phyloP scores from a whole-genome alignment of 2,797 vertebrate species.

The Loris lydekkerianus region DNA sequence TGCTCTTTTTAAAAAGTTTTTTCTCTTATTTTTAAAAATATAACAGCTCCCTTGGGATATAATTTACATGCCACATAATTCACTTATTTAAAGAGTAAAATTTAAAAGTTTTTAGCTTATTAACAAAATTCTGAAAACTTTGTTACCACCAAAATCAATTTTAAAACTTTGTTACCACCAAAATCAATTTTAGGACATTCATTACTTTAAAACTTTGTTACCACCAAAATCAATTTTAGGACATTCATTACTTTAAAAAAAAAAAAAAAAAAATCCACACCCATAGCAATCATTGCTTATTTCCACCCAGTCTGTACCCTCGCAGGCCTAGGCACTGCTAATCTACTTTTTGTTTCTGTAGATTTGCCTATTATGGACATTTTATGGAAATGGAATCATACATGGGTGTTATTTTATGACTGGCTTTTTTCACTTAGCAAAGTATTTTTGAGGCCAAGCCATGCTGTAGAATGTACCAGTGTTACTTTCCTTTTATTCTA shows the following conservation, averaged over 20 bases:
- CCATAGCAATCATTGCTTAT: background rate
- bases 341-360: background rate
- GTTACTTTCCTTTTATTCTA: background rate
- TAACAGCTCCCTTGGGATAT: background rate
- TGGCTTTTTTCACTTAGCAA: background rate
- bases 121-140: background rate
- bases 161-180: background rate
- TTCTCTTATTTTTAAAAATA: background rate
- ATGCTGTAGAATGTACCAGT: background rate
- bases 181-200: background rate
- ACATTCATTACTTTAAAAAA: background rate
- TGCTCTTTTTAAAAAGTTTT: background rate
- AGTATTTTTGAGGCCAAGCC: background rate
- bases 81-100: background rate
- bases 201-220: background rate
- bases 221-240: background rate
- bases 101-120: background rate
- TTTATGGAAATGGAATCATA: background rate
- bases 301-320: background rate
- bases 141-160: background rate
- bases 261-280: background rate
- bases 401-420: background rate
- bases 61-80: background rate
- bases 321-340: background rate
- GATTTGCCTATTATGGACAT: background rate